Base-by-base conservation (phyloP, 2,888 invertebrate species). In the Marronus borbonicus region DNA sequence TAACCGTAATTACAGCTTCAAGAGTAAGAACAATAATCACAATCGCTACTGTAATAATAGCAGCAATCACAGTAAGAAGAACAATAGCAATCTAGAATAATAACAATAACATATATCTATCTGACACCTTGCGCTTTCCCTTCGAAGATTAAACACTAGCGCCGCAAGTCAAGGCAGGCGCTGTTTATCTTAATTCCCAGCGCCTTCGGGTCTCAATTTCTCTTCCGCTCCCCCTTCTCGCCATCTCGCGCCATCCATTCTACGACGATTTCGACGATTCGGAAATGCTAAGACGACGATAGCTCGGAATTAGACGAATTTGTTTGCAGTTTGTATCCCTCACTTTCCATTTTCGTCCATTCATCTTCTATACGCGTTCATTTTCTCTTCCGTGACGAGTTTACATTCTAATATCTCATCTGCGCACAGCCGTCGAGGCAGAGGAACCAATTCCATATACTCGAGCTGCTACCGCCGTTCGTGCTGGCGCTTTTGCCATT, bases 251-350 rank as follows among this genome's bases (percentile, higher is more conserved):
- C 3, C 44, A 44, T 44, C 44, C 44, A 44, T 44, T 12, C 12
- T 12, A 0, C 31, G 31, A 36, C 31, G 31, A 36, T 36, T 36
- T 5, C 65, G 39, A 36, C 39, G 36, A 55, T 55, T 20, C 44
- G 44, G 44, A 8, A 8, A 44, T 8, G 55, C 17, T 10, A 17
- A 55, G 55, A 44, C 44, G 44, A 12, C 44, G 44, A 44, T 44
- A 14, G 20, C n/a, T 55, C 55, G 20, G 36, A 69, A 69, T 69
- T 69, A 72, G 72, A 72, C 72, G 72, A 72, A 72, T 72, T 72
- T 72, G 72, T 72, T 72, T 58, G 72, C 72, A 72, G 58, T 72
- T 72, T 72, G 72, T 72, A 72, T 24, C 55, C 72, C 58, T 72
- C 72, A 72, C 58, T 72, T 72, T 60, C 58, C 72, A 58, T 60